Evolutionary conservation across 2,113 vertebrate genomes (phyloP).

Genomic region (crab-eating macaque (Macaca fascicularis)): T2T-MFA8v1.1 NC_088375.1:201530001-201530500

Average conservation of each 20-base stretch:
- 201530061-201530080: background rate
- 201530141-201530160: background rate
- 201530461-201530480: background rate
- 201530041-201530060: constrained; percentile 39
- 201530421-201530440: background rate
- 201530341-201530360: background rate
- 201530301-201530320: background rate
- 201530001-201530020: background rate
- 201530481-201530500: background rate
- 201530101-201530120: background rate
- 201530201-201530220: background rate
- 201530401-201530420: background rate
- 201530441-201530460: constrained; percentile 21
- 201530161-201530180: constrained; percentile 15
- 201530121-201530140: background rate
- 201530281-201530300: background rate
- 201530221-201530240: background rate
- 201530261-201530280: constrained; percentile 23
- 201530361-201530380: accelerated
- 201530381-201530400: background rate
- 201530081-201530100: background rate
- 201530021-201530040: background rate
- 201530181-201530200: constrained; percentile 1
- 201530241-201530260: background rate
- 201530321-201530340: constrained; percentile 21